Base-by-base conservation (phyloP, 2,113 vertebrate species). In the Chinchilla lanigera region DNA sequence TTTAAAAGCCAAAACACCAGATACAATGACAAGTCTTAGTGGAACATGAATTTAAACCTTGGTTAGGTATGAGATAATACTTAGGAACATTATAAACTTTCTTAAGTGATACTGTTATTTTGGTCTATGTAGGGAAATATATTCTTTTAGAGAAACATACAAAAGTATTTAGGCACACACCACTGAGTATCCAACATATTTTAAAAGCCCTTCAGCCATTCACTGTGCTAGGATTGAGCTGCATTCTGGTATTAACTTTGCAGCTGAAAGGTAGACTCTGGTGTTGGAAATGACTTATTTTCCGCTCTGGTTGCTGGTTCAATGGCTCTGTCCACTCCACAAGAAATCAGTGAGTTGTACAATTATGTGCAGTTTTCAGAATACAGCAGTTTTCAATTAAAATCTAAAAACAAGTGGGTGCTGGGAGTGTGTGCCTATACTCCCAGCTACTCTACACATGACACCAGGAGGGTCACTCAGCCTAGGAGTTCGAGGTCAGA, bases 51-150 rank as follows among this genome's bases (percentile, higher is more conserved):
- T 81, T 75, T 73, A 89, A 71, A 90, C 88, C 83, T 7, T 84
- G 12, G 5, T 75, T 69, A 93, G 10, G 13, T 54, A 81, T 69
- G 35, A 80, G 16, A 75, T 60, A 91, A 28, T 56, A 87, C 41
- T 89, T 93, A 91, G 11, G 16, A 65, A 78, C 52, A 58, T 44
- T 92, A 67, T 19, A 65, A 54, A 95, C 50, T 93, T 97, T 91
- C 28, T 80, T 83, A 89, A 24, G 20, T 44, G 47, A 91, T 63
- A 20, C 20, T 65, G 12, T 58, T 78, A 86, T 44, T 73, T 93
- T 89, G 30, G 33, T 61, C 33, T 94, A 60, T 11, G 13, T 41
- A 80, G 38, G 33, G 96, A 97, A 94, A 61, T 38, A 50, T 5
- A 28, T 35, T 60, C 24, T 92, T 93, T 92, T 61, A 86, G n/a